Conservation (phyloP, 2,113 vertebrate species). For the Ptyas mucosa region DNA sequence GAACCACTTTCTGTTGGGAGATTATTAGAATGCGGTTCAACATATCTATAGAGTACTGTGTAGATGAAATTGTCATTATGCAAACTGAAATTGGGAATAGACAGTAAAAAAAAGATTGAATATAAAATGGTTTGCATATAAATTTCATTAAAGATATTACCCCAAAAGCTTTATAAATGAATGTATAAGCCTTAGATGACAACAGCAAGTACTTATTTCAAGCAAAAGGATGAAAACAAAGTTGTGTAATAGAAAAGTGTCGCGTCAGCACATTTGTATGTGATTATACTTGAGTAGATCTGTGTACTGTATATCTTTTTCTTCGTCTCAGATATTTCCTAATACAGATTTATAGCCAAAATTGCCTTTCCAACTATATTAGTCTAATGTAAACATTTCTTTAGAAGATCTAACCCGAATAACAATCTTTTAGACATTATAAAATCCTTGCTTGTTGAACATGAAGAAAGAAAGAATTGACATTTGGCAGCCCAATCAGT, state of each 20-base stretch:
- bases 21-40: not conserved
- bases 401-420: not conserved
- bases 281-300: not conserved
- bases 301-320: not conserved
- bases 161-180: not conserved
- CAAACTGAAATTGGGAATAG: not conserved
- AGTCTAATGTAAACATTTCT: not conserved
- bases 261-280: not conserved
- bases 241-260: not conserved
- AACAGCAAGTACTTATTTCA: constrained; percentile 18
- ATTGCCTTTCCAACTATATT: not conserved
- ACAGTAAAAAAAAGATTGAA: not conserved
- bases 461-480: not conserved
- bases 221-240: not conserved
- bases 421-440: not conserved
- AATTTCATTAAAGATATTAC: not conserved
- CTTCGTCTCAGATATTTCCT: not conserved
- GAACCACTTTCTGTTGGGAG: not conserved
- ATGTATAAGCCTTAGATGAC: not conserved
- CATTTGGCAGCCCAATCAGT: not conserved
- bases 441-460: not conserved
- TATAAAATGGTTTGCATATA: not conserved
- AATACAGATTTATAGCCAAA: not conserved
- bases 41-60: not conserved
- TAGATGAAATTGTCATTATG: not conserved